Percentiles rank a stretch among this genome's conserved stretches.
Evolutionary conservation across 1,140 invertebrate species (phyloP).

Genomic region (Portunus trituberculatus): DNA sequence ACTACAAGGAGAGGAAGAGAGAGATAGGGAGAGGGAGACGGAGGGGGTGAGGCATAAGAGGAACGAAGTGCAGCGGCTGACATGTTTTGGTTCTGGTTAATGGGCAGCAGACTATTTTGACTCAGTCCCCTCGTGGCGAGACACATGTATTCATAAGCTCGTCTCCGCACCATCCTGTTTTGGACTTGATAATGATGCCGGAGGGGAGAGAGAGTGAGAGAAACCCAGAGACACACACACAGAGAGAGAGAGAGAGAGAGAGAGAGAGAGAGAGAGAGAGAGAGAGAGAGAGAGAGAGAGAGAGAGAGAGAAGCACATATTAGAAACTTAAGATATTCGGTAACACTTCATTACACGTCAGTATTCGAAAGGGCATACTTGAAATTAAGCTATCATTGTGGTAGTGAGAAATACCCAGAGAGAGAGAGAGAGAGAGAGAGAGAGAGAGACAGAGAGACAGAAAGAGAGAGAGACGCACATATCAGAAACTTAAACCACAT

Average conservation of each 20-base stretch:
- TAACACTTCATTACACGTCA: no score
- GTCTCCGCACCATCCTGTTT: background rate
- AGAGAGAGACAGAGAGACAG: background rate
- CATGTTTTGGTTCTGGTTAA: background rate
- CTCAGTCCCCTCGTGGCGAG: background rate
- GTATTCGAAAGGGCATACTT: no score
- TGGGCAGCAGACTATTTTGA: background rate
- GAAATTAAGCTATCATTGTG: no score
- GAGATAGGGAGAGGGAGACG: background rate
- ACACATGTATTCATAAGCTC: slow-evolving; percentile 11
- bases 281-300: background rate
- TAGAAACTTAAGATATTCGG: background rate
- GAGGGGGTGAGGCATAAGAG: background rate
- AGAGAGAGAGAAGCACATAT: background rate
- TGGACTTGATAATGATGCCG: background rate
- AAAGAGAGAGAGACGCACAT: no score
- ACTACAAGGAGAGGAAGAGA: background rate
- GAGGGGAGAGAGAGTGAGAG: slow-evolving; percentile 21
- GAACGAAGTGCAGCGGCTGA: background rate
- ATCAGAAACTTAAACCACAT: background rate
- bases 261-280: background rate
- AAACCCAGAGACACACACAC: background rate
- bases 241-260: background rate
- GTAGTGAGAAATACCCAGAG: no score
- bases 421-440: background rate